Percentiles rank a stretch among this genome's conserved stretches.
Evolutionary conservation across 2,797 vertebrate genomes (phyloP).

Genomic region (Smutsia gigantea): DNA sequence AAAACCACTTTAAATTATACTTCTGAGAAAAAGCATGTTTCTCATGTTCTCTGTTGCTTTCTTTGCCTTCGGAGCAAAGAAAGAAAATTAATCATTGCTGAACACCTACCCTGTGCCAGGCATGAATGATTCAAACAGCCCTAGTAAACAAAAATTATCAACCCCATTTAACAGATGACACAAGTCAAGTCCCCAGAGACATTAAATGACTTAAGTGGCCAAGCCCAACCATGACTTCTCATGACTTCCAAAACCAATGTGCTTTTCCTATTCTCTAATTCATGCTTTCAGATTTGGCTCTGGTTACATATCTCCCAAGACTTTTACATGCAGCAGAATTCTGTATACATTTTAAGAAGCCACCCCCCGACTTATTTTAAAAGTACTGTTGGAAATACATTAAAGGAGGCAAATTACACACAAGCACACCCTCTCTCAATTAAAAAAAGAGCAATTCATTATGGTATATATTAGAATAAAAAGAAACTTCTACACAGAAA

Average conservation of each 20-base stretch:
- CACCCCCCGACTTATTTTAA: background rate
- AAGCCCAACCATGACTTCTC: background rate
- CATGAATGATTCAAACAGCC: background rate
- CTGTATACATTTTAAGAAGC: background rate
- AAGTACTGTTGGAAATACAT: background rate
- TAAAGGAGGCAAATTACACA: background rate
- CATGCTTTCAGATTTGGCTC: background rate
- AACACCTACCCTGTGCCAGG: background rate
- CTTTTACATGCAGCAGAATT: background rate
- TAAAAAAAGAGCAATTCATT: background rate
- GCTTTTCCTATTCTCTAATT: background rate
- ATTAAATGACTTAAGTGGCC: background rate
- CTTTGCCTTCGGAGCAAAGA: background rate
- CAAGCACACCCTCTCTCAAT: background rate
- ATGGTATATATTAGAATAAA: constrained; percentile 3
- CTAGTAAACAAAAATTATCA: constrained; percentile 33
- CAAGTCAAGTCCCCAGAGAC: background rate
- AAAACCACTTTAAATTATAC: background rate
- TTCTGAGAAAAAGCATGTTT: constrained; percentile 27
- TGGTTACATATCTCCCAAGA: background rate
- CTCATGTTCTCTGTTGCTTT: background rate
- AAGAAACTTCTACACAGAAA: constrained; percentile 21
- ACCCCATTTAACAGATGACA: background rate
- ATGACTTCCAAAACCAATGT: background rate
- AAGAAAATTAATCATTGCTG: background rate